Evolutionary conservation across 2,888 invertebrate genomes (phyloP).

Genomic region (Acrobasis suavella): DNA sequence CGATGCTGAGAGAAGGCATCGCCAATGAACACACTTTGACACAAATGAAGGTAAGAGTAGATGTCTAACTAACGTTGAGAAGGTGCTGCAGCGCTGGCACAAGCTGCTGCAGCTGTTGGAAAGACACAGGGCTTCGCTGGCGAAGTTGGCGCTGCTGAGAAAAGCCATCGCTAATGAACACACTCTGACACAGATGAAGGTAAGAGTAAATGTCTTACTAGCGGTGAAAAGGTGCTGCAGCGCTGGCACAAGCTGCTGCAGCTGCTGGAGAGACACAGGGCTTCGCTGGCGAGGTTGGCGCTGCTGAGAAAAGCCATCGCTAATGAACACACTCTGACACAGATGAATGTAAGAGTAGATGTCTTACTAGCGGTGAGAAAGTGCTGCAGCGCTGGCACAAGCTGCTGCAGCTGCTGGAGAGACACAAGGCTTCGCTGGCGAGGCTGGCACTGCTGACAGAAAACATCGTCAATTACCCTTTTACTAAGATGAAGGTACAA

Average conservation of each 20-base stretch:
- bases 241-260: neutral
- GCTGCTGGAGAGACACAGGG: neutral
- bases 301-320: constrained; percentile 96
- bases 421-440: neutral
- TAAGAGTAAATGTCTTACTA: neutral
- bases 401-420: neutral
- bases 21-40: constrained; percentile 91
- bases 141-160: constrained; percentile 90
- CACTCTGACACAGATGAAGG: neutral
- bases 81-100: neutral
- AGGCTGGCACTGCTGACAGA: no score
- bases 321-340: constrained; percentile 75
- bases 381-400: neutral
- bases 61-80: neutral
- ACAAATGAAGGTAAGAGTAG: constrained; percentile 86
- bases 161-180: constrained; percentile 94
- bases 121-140: constrained; percentile 60
- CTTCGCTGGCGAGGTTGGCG: constrained; percentile 86
- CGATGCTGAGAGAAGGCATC: constrained; percentile 94
- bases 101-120: neutral
- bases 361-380: neutral
- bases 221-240: neutral
- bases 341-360: neutral
- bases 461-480: no score
- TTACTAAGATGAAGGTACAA: neutral